Conservation (phyloP, 2,113 vertebrate genomes). For the Willisornis vidua region DNA sequence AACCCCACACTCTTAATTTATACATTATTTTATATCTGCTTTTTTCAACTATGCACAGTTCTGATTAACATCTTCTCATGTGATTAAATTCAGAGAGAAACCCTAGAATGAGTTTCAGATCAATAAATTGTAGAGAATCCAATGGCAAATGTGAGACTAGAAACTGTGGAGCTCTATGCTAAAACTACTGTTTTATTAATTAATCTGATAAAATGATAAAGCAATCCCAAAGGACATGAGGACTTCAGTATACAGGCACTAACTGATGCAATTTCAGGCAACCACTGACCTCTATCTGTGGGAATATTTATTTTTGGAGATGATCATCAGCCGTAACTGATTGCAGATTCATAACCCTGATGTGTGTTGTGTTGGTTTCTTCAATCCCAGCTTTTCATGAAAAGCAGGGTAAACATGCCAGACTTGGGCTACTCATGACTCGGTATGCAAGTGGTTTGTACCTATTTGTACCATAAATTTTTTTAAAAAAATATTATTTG, state of each 20-base stretch:
- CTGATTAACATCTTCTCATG: not conserved
- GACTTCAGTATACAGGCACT: slow-evolving; percentile 52
- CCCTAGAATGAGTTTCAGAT: not conserved
- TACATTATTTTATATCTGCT: not conserved
- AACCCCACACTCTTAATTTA: not conserved
- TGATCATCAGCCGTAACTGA: slow-evolving; percentile 38
- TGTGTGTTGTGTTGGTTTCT: not conserved
- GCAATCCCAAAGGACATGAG: slow-evolving; percentile 62
- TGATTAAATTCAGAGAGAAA: not conserved
- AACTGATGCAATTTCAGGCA: slow-evolving; percentile 83
- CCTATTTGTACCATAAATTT: not conserved
- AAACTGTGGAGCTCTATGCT: slow-evolving; percentile 19
- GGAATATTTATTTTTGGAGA: slow-evolving; percentile 79
- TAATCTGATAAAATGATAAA: slow-evolving; percentile 77
- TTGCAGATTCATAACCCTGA: slow-evolving; percentile 49
- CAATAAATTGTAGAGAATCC: not conserved
- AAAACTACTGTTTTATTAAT: slow-evolving; percentile 56
- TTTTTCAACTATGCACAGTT: not conserved
- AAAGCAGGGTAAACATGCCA: not conserved
- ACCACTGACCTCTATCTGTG: slow-evolving; percentile 81
- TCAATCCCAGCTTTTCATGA: not conserved
- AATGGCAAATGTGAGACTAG: slow-evolving; percentile 2
- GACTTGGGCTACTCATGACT: not conserved
- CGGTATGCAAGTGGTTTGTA: not conserved
- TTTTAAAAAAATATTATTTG: not conserved